phyloP scores from a whole-genome alignment of 2,888 invertebrate genomes.

The Volucella inflata region DNA sequence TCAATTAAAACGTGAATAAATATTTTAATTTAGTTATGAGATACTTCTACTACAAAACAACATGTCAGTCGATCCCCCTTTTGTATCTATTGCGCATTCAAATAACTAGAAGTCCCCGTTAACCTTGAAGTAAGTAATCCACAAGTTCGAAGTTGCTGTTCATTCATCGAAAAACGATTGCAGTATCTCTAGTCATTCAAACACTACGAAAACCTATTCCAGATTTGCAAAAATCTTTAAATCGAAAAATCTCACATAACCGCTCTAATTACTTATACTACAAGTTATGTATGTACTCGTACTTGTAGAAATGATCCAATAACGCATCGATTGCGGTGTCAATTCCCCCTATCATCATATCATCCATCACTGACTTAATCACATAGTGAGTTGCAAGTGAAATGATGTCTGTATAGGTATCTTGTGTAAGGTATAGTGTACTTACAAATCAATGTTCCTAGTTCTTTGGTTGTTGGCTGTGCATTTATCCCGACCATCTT shows the following conservation, averaged over 20 bases:
- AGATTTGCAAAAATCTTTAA: no score
- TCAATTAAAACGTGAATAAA: not conserved
- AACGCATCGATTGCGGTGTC: not conserved
- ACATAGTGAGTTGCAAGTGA: not conserved
- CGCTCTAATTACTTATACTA: not conserved
- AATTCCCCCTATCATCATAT: not conserved
- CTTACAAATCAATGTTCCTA: slow-evolving; percentile 73
- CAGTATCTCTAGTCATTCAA: not conserved
- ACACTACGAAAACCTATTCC: not conserved
- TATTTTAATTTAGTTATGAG: not conserved
- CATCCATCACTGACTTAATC: slow-evolving; percentile 4
- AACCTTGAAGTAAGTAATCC: not conserved
- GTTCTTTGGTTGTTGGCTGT: slow-evolving; percentile 66
- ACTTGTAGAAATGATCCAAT: not conserved
- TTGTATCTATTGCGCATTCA: not conserved
- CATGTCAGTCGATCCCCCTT: no score
- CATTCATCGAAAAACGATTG: not conserved
- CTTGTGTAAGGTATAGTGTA: not conserved
- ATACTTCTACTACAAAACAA: no score
- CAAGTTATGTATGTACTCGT: no score
- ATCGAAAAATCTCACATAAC: slow-evolving; percentile 1
- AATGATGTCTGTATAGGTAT: not conserved
- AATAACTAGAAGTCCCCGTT: not conserved
- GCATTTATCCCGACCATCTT: slow-evolving; percentile 69
- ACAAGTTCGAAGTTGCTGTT: not conserved